Base-by-base conservation (phyloP, 2,888 invertebrate genomes). In the Leistus spinibarbis region DNA sequence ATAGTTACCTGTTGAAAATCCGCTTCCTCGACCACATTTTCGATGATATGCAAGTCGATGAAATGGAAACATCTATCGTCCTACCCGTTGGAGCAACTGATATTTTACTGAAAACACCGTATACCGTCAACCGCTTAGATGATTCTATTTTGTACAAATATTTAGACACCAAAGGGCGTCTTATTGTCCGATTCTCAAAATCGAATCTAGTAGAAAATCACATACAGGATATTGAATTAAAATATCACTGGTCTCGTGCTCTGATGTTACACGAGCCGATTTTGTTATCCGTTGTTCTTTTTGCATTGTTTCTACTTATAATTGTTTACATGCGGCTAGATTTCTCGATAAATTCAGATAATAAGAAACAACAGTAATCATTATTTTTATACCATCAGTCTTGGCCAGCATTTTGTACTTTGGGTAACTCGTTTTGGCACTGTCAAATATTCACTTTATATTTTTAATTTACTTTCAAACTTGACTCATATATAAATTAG, bases 1-100 rank as follows among this genome's bases (percentile, higher is more conserved):
- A 82, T 65, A 79, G 79, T 65, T 98, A 93, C 85, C 89, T 94
- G 57, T 86, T 99, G 72, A 95, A 95, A 84, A 96, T 99, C 94
- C 91, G 98, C 78, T 87, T 98, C n/a, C 87, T 99, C 79, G 99
- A 99, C 86, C 99, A 99, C 83, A 91, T 99, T 62, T 98, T 93
- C 86, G 98, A 99, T 86, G 97, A 99, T 80, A 97, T 98, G 94
- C 91, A 95, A 69, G 92, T 99, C 68, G 97, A 99, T 82, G 93
- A 98, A 80, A 87, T 96, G 40, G 88, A 91, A 40, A 91, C 99
- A 0, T 94, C 93, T 83, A 91, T 99, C 69, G 95, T 99, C 81
- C 88, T 99, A 76, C 99, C 99, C 0, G 99, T 99, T 85, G 96
- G 98, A 54, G 90, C 94, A 10, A 89, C 91, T n/a, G 91, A 94